Percentiles rank a stretch among this genome's conserved stretches.
Conservation (phyloP, 2,888 invertebrate species). For the Acanthosoma haemorrhoidale region DNA sequence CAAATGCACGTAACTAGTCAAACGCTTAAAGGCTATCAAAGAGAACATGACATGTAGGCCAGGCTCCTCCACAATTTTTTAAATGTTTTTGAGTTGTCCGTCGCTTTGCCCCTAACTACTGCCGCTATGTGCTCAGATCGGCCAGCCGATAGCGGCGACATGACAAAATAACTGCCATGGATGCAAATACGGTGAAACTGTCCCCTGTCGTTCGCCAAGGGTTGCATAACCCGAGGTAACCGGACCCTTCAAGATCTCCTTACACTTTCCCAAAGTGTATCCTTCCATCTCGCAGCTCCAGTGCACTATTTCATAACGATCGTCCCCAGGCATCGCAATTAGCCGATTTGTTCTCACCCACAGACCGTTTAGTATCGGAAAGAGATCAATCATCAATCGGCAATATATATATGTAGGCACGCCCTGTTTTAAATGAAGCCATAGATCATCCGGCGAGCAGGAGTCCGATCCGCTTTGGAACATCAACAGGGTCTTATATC, state of each 20-base stretch:
- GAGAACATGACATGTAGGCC: not conserved
- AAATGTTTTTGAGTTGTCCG: not conserved
- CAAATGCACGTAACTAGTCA: not conserved
- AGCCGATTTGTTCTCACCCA: not conserved
- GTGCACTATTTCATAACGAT: slow-evolving; percentile 4
- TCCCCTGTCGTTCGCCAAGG: not conserved
- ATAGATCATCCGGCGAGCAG: not conserved
- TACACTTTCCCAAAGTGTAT: slow-evolving; percentile 18
- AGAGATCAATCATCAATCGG: not conserved
- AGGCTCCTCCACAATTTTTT: not conserved
- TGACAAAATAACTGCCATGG: slow-evolving; percentile 7
- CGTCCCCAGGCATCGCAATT: not conserved
- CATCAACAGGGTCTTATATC: not conserved
- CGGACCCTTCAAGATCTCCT: not conserved
- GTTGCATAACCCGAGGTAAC: slow-evolving; percentile 5
- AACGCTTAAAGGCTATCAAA: too few relatives aligned
- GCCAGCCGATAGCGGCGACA: not conserved
- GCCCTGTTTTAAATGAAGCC: not conserved
- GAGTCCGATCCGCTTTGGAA: too few relatives aligned
- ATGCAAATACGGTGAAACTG: slow-evolving; percentile 13
- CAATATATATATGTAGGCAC: too few relatives aligned
- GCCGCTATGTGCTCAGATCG: not conserved
- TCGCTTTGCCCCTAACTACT: too few relatives aligned
- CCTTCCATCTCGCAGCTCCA: not conserved
- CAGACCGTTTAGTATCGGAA: not conserved